A percentile compares a stretch with the other conserved stretches of the same genome.
Evolutionary conservation across 2,797 vertebrate species (phyloP).

Genomic region (Paguma larvata): DNA sequence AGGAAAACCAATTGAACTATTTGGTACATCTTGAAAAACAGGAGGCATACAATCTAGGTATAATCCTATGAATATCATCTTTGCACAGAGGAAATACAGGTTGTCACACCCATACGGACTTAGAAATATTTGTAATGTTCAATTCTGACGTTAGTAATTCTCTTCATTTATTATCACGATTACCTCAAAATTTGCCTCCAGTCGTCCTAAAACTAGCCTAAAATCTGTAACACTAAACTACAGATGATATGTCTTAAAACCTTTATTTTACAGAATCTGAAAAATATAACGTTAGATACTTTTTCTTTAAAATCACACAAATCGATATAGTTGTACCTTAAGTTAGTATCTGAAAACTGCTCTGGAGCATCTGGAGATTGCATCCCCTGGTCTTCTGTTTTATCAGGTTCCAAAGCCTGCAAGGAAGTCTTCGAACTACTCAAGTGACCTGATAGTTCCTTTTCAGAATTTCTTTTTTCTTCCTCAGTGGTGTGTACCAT

Average conservation of each 20-base stretch:
- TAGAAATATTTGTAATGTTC: not conserved
- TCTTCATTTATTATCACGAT: slow-evolving; percentile 1
- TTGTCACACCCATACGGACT: not conserved
- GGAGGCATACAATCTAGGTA: not conserved
- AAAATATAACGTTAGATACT: not conserved
- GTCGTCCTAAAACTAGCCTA: slow-evolving; percentile 37
- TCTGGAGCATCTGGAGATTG: slow-evolving; percentile 57
- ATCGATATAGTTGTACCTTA: slow-evolving; percentile 77
- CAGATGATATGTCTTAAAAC: not conserved
- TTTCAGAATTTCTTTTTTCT: slow-evolving; percentile 62
- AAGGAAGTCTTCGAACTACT: slow-evolving; percentile 34
- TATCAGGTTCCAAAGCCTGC: slow-evolving; percentile 34
- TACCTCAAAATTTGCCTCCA: not conserved
- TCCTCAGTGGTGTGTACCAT: slow-evolving; percentile 38
- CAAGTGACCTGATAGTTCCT: not conserved
- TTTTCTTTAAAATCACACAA: slow-evolving; percentile 62
- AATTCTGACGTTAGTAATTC: slow-evolving; percentile 28
- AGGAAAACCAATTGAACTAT: slow-evolving; percentile 8
- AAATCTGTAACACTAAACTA: slow-evolving; percentile 22
- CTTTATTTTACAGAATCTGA: not conserved
- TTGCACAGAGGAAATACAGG: slow-evolving; percentile 16
- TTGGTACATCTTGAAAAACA: slow-evolving; percentile 46
- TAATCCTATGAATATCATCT: not conserved
- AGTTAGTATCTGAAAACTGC: slow-evolving; percentile 60
- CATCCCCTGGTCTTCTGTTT: slow-evolving; percentile 49